Base-by-base conservation (phyloP, 2,113 vertebrate genomes). In the Naja naja region DNA sequence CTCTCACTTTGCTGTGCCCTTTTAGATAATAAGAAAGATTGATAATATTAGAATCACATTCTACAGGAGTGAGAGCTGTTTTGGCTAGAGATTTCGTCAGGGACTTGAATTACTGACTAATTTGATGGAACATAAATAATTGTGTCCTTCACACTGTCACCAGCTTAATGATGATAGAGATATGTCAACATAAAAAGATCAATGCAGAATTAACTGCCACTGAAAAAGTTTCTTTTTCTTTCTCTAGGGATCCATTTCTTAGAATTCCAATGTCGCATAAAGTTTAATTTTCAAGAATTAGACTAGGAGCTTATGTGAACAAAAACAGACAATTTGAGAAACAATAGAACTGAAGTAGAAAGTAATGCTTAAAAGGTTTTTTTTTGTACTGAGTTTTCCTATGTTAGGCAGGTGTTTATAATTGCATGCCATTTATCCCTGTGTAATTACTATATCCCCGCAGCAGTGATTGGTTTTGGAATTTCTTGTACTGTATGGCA, bases 91-190 rank as follows among this genome's bases (percentile, higher is more conserved):
- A 93, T 95, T 95, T 96, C 14, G 0, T 90, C 95, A 94, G 95
- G 95, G 95, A 94, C 96, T 96, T 95, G 94, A 97, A 95, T 96
- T 95, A 94, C 95, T 39, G 96, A 92, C 95, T 97, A 97, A 97
- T 98, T 97, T 94, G 95, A 96, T 96, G 96, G 95, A 96, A 96
- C 95, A 96, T 97, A 97, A 97, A 96, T 97, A 97, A 96, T 97
- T 92, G 49, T 95, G 95, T 95, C 95, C 95, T 97, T 98, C 97
- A 96, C 95, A 94, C 96, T 93, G 93, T 96, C 95, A 96, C 94
- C 92, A 93, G 94, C 96, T 96, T 94, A 96, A 96, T 89, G 93
- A 95, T 94, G 95, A 93, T 87, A 93, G 95, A 96, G 90, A 96
- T 94, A 93, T 10, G 20, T 92, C 92, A 89, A 56, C 91, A 95